Base-by-base conservation (phyloP, 2,113 vertebrate genomes). In the Zosterops hypoxanthus region DNA sequence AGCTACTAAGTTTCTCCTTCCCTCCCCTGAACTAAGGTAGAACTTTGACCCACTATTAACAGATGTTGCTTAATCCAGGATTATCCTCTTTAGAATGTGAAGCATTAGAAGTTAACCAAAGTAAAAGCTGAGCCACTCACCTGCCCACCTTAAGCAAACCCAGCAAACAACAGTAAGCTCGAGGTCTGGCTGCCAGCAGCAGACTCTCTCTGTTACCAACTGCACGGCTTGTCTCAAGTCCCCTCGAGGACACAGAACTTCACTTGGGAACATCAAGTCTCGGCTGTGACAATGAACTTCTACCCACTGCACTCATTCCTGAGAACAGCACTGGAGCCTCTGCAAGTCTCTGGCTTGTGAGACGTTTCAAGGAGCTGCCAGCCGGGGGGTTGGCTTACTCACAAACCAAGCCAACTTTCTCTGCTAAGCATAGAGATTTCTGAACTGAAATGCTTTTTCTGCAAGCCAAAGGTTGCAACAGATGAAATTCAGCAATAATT, bases 381-480 rank as follows among this genome's bases (percentile, higher is more conserved):
- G 2, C 25, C 0, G 0, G 25, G 34, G 21, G 44, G 2, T 4
- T 2, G 6, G 69, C 18, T 59, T n/a, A 15, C 19, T 50, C 50
- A 77, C 4, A 55, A 76, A 60, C 31, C 61, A 82, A 73, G 26
- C 20, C n/a, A 91, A 55, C 23, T 24, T 77, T 19, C 46, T 49
- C 23, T 59, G 39, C 34, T 59, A 63, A 75, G 70, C 18, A 76
- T 57, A 39, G 23, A 65, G 49, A 63, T 14, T 78, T 70, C 68
- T 92, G 34, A 90, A 57, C 42, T 47, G 76, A 80, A 90, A 83
- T 2, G 9, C 1, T 61, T 59, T 5, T 92, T 59, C 60, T 78
- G 60, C 60, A 86, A 68, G 24, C 11, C 4, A 3, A 86, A 81
- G 60, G 60, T 68, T 83, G 39, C 91, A 81, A 81, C 52, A 95